Evolutionary conservation across 2,888 invertebrate species (phyloP), one percentile per base, ranked within the genome.

Genomic region (Euproctis similis): DNA sequence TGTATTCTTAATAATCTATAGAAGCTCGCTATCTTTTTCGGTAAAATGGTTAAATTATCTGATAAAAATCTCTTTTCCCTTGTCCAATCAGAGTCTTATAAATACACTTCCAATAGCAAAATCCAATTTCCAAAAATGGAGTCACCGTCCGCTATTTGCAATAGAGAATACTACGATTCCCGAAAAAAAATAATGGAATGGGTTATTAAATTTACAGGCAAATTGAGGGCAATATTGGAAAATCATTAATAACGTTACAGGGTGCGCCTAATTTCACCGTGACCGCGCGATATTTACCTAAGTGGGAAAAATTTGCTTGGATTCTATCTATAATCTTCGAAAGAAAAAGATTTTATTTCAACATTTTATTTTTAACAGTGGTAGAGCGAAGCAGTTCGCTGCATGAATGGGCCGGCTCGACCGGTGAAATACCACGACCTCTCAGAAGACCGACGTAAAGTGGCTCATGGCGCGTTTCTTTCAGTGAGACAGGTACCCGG

Each of bases 241-340:
- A 78, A 63, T 77, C 78, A 78, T 78, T 76, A 78, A 77, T 77
- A 76, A 74, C 52, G 67, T 64, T 72, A 71, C 71, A 73, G 70
- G 59, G 61, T 70, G 72, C 57, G 63, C 67, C 68, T 74, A 71
- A 75, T 74, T 76, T 66, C 63, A 59, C 45, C 71, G 58, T 76
- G 74, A 77, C 76, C 55, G 51, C 53, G 54, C 59, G 61, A 63
- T 69, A 68, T 68, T n/a, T 67, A 41, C 55, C 53, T 53, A 60
- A 64, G 64, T 59, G 62, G 64, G n/a, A 68, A 61, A 54, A 55
- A 55, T 66, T 64, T 47, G 60, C 55, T 55, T 42, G 48, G 54
- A 51, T 56, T 50, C 51, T 45, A 52, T n/a, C n/a, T n/a, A n/a
- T 41, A 46, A 40, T 46, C 36, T 42, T 34, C 40, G 39, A 44